Conservation (phyloP, 2,113 vertebrate species). For the Trematomus loennbergii region DNA sequence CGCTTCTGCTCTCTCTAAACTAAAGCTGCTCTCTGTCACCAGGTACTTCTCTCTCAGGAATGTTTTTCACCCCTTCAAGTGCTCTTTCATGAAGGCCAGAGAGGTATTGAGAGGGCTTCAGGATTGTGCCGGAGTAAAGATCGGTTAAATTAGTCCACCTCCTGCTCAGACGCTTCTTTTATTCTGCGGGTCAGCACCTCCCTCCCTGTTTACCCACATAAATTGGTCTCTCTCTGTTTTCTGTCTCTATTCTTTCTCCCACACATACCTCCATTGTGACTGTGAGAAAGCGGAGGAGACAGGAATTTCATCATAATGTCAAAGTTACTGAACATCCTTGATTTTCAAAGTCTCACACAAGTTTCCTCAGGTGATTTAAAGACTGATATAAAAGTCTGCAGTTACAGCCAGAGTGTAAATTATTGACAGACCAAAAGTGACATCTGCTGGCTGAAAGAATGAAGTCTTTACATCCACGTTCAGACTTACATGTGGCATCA, state of each 20-base stretch:
- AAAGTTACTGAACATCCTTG: not conserved
- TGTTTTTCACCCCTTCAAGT: conserved; percentile 80
- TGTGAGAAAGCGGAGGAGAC: conserved; percentile 42
- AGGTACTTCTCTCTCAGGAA: conserved; percentile 78
- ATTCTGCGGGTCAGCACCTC: conserved; percentile 53
- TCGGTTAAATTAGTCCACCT: conserved; percentile 76
- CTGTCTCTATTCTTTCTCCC: conserved; percentile 29
- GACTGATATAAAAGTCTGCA: not conserved
- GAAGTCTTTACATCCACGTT: conserved; percentile 10
- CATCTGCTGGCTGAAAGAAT: conserved; percentile 69
- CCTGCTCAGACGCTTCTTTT: conserved; percentile 68
- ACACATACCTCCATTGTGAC: conserved; percentile 48
- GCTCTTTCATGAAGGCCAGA: conserved; percentile 75
- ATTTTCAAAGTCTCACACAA: conserved; percentile 12
- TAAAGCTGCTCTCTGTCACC: conserved; percentile 59
- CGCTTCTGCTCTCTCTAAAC: conserved; percentile 15
- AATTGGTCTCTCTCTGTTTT: conserved; percentile 58
- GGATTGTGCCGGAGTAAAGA: conserved; percentile 69
- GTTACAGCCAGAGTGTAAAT: not conserved
- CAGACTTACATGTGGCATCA: not conserved
- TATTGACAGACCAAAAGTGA: conserved; percentile 51
- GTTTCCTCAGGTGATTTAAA: conserved; percentile 10
- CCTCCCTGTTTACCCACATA: conserved; percentile 71
- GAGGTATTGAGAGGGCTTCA: conserved; percentile 69
- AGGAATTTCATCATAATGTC: conserved; percentile 34